These are phyloP conservation scores for Ctenicera cuprea DNA, from an alignment of 2,888 invertebrate species.

Conservation along the genomic window DNA sequence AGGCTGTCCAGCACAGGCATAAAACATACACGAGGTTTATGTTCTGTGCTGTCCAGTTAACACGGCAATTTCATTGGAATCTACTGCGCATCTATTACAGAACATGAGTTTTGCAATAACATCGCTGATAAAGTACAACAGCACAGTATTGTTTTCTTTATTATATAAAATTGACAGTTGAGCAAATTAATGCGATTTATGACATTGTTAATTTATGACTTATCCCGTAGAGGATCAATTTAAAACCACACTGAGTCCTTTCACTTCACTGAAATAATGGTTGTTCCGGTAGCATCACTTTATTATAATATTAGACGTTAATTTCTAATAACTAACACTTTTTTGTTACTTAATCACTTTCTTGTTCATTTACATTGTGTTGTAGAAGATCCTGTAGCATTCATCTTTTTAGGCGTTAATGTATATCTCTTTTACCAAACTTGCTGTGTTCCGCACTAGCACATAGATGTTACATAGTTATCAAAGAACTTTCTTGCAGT, in stretches of 20 bases:
- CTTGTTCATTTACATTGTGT: not conserved
- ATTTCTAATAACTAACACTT: too few relatives aligned
- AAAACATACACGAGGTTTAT: too few relatives aligned
- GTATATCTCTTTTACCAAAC: too few relatives aligned
- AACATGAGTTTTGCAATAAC: too few relatives aligned
- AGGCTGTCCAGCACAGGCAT: too few relatives aligned
- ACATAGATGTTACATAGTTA: not conserved
- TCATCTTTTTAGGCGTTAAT: too few relatives aligned
- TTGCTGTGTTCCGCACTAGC: not conserved
- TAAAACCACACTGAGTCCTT: not conserved
- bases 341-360: not conserved
- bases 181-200: not conserved
- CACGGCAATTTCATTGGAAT: too few relatives aligned
- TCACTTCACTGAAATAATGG: not conserved
- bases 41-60: too few relatives aligned
- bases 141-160: too few relatives aligned
- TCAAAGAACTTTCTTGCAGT: slow-evolving; percentile 6
- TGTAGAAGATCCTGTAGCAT: too few relatives aligned
- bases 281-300: not conserved
- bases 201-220: not conserved
- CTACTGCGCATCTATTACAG: too few relatives aligned
- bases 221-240: not conserved
- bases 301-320: not conserved
- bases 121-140: too few relatives aligned
- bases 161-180: slow-evolving; percentile 1